Base-by-base conservation (phyloP, 2,888 invertebrate species). In the Euclidia mi region DNA sequence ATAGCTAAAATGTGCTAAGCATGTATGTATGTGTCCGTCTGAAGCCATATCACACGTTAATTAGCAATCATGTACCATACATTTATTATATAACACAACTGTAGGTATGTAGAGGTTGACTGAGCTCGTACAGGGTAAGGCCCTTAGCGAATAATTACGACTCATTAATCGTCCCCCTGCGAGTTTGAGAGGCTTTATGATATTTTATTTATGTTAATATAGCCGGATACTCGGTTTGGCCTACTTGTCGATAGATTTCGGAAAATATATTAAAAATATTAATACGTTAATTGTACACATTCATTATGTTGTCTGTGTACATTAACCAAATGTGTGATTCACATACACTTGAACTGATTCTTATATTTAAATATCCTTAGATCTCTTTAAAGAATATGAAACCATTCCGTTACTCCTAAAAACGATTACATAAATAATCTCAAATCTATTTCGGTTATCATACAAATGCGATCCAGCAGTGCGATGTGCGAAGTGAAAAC, bases 61-160 rank as follows among this genome's bases (percentile, higher is more conserved):
- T 38, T 44, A 55, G 28, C 37, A 49, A 52, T 53, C 34, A 47
- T 42, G 12, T 34, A 35, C 14, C 31, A 42, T 57, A 34, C 46
- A 41, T 52, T 56, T 52, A 59, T 57, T 47, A 65, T 55, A 48
- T 50, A 18, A 50, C 17, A 31, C 1, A 12, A 44, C 38, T n/a
- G 42, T 44, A 43, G 11, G 14, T 9, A 14, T 29, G 10, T 32
- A 46, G 17, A 10, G 38, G 18, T 32, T 70, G 60, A 69, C 44
- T 49, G 61, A 70, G 62, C 65, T 65, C 56, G 46, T 65, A 67
- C 67, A 65, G 56, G 51, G 63, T 53, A 62, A 65, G 63, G 61
- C 80, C 73, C 66, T 78, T 66, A 67, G 71, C 63, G 78, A 67
- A 74, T 73, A 73, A 73, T 78, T 74, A 78, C 67, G 74, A 63